Evolutionary conservation across 2,797 vertebrate genomes (phyloP).

Genomic region (Artibeus lituratus): DNA sequence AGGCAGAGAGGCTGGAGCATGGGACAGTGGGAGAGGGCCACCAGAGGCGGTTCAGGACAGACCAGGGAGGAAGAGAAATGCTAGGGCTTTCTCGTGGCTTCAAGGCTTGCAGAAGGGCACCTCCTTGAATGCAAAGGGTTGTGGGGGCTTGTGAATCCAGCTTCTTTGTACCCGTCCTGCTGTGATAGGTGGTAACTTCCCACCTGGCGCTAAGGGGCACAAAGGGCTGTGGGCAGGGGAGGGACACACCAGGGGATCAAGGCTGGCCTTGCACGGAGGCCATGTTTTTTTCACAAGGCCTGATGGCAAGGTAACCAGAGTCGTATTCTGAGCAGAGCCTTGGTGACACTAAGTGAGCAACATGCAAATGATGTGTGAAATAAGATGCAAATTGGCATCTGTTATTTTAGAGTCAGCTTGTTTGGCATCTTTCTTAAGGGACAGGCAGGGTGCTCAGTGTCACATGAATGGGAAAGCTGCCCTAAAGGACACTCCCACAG

Average conservation of each 20-base stretch:
- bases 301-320: neutral
- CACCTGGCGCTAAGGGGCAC: neutral
- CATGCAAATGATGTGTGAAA: conserved; percentile 51
- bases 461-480: neutral
- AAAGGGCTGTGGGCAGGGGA: neutral
- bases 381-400: conserved; percentile 62
- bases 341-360: conserved; percentile 30
- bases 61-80: neutral
- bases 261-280: neutral
- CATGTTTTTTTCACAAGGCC: neutral
- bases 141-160: neutral
- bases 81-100: neutral
- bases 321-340: conserved; percentile 4
- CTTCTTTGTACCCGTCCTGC: neutral
- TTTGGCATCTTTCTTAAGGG: conserved; percentile 48
- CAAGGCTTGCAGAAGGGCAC: neutral
- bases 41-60: neutral
- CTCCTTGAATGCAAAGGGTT: neutral
- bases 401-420: conserved; percentile 31
- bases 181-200: neutral
- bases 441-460: neutral
- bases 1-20: neutral
- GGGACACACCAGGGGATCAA: neutral
- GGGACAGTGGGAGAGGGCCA: neutral
- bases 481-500: neutral